Conservation (phyloP, 2,888 invertebrate species). For the Trissonchulus latispiculum region DNA sequence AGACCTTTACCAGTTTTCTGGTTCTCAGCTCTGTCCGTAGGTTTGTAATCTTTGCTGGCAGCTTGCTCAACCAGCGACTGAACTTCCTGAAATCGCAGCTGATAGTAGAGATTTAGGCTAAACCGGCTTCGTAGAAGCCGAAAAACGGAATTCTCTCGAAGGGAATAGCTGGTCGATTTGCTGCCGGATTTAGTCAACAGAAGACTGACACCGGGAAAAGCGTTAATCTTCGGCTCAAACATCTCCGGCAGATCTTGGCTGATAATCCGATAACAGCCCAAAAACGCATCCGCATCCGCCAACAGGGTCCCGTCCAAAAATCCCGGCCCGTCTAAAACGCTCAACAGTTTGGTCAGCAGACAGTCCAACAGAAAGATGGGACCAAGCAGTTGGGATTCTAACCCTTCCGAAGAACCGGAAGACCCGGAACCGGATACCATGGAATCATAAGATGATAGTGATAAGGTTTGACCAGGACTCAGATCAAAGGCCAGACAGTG, state of each 20-base stretch:
- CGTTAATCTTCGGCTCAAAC: neutral
- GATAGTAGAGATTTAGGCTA: constrained; percentile 13
- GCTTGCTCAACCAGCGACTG: neutral
- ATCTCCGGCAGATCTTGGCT: neutral
- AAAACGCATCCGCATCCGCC: constrained; percentile 32
- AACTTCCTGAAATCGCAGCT: neutral
- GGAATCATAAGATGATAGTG: no score
- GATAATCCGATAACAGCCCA: constrained; percentile 1
- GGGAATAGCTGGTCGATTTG: no score
- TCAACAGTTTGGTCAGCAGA: constrained; percentile 18
- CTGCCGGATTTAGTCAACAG: no score
- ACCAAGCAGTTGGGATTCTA: neutral
- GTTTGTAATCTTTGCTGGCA: no score
- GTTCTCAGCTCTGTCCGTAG: no score
- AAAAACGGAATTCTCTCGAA: neutral
- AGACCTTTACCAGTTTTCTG: neutral
- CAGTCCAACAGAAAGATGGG: constrained; percentile 11
- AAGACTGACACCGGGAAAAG: no score
- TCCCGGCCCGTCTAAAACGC: constrained; percentile 30
- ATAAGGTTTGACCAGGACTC: neutral
- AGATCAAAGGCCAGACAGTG: neutral
- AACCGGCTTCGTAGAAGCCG: constrained; percentile 5
- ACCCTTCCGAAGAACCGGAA: no score
- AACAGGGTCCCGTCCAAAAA: constrained; percentile 33
- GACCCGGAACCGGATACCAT: no score